phyloP scores from a whole-genome alignment of 2,113 vertebrate species.

The Rhinichthys klamathensis region DNA sequence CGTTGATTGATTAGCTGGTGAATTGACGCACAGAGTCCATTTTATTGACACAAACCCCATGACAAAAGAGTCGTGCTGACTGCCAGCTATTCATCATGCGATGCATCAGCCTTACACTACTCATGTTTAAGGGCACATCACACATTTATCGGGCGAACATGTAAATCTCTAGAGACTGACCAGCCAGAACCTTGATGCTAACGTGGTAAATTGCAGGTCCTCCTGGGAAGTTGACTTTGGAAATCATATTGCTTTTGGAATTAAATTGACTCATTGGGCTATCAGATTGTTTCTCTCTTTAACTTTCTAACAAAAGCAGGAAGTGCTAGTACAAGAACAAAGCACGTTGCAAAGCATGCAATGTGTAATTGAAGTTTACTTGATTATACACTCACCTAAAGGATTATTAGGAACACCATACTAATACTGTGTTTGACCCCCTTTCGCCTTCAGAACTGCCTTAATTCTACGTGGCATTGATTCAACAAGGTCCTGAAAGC shows the following conservation, averaged over 20 bases:
- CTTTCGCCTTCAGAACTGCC: too few relatives aligned
- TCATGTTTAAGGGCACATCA: slow-evolving; percentile 16
- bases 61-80: slow-evolving; percentile 67
- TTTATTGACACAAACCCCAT: slow-evolving; percentile 73
- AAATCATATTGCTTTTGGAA: not conserved
- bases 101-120: slow-evolving; percentile 6
- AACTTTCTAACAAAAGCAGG: not conserved
- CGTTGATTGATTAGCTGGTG: slow-evolving; percentile 54
- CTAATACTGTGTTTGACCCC: too few relatives aligned
- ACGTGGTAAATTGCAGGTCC: not conserved
- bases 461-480: too few relatives aligned
- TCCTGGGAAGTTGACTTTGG: too few relatives aligned
- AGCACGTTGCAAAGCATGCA: not conserved
- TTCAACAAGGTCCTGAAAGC: too few relatives aligned
- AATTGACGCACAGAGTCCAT: slow-evolving; percentile 42
- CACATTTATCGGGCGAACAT: slow-evolving; percentile 11
- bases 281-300: not conserved
- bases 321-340: not conserved
- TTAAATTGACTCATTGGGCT: not conserved
- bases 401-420: too few relatives aligned
- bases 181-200: not conserved
- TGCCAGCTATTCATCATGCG: slow-evolving; percentile 56
- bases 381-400: too few relatives aligned
- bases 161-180: not conserved
- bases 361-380: not conserved